Evolutionary conservation across 2,888 invertebrate genomes (phyloP).

Genomic region (Lasioglossum vierecki): DNA sequence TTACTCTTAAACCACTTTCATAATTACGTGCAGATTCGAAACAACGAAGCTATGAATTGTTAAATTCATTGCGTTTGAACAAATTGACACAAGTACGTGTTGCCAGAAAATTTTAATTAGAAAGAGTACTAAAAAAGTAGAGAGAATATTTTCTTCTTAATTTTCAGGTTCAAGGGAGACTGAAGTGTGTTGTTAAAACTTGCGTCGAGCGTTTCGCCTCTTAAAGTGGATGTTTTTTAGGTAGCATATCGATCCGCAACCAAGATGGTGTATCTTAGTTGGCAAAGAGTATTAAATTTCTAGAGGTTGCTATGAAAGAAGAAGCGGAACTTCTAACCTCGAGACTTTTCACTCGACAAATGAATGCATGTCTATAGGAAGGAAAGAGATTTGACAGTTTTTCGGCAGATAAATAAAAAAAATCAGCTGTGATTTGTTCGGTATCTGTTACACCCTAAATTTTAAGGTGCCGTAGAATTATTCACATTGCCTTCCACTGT

Average conservation of each 20-base stretch:
- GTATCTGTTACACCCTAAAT: background rate
- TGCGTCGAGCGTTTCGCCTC: background rate
- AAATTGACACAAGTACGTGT: background rate
- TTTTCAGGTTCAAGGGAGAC: background rate
- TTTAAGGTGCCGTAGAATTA: background rate
- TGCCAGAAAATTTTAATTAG: background rate
- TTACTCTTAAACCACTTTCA: no score
- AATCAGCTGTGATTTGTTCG: background rate
- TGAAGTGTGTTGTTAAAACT: background rate
- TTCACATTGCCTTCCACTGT: background rate
- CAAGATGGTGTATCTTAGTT: background rate
- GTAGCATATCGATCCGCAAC: background rate
- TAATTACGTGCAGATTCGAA: background rate
- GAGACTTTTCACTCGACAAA: background rate
- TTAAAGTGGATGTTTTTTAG: background rate
- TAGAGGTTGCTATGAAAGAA: background rate
- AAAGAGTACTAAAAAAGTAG: background rate
- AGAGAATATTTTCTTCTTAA: background rate
- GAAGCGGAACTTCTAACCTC: background rate
- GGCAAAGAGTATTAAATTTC: background rate
- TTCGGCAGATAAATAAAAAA: background rate
- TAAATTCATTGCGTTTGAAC: background rate
- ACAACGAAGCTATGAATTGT: background rate
- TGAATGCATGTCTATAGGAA: background rate
- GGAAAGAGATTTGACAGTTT: background rate